Conservation (phyloP, 2,888 invertebrate genomes). For the Lamellibrachia columna region DNA sequence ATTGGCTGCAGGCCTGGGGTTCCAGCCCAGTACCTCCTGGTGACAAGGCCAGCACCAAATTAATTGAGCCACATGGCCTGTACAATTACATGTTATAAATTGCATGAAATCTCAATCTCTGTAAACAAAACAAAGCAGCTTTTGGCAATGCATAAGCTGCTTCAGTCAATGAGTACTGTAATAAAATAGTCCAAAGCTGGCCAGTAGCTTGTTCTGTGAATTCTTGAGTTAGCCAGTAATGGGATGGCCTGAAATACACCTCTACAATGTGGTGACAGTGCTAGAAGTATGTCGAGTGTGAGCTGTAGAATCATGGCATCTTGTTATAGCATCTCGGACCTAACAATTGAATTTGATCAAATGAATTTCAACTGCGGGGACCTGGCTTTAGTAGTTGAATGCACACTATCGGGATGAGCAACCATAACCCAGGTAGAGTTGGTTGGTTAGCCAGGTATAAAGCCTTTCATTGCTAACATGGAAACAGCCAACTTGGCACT, state of each 20-base stretch:
- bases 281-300: neutral
- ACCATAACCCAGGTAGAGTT: neutral
- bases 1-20: no score
- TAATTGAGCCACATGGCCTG: neutral
- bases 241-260: neutral
- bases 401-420: neutral
- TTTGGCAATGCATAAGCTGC: neutral
- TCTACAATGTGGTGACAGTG: neutral
- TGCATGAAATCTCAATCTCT: no score
- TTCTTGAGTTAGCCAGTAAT: neutral
- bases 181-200: neutral
- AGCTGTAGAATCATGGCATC: neutral
- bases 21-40: no score
- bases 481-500: neutral
- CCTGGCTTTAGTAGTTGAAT: neutral
- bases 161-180: neutral
- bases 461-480: neutral
- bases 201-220: neutral
- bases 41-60: neutral
- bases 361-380: neutral
- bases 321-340: neutral
- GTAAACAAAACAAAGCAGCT: neutral
- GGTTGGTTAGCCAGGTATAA: neutral
- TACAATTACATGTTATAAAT: no score
- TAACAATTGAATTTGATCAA: neutral